These are phyloP conservation scores for Drosophila fuyamai DNA, from an alignment of 1,140 invertebrate genomes.

Conservation along the genomic window DNA sequence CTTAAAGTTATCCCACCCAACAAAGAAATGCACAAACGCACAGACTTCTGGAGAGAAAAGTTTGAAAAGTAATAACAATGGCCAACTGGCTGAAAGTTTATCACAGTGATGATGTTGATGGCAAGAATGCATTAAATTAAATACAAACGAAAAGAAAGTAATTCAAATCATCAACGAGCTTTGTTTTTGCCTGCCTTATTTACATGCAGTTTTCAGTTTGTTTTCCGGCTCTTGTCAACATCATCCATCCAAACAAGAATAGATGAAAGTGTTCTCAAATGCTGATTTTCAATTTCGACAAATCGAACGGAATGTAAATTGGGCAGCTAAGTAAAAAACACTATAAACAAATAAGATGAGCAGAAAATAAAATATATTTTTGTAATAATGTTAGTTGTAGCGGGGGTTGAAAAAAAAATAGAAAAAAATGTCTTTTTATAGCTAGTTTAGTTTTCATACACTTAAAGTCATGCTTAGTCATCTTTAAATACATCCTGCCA, in stretches of 20 bases:
- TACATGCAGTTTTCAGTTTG: slow-evolving; percentile 72
- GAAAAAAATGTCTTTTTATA: too few relatives aligned
- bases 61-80: slow-evolving; percentile 67
- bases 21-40: slow-evolving; percentile 19
- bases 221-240: slow-evolving; percentile 73
- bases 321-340: not conserved
- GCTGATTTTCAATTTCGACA: not conserved
- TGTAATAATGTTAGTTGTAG: too few relatives aligned
- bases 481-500: too few relatives aligned
- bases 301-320: slow-evolving; percentile 9
- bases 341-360: not conserved
- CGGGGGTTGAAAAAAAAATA: too few relatives aligned
- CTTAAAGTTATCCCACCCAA: slow-evolving; percentile 26
- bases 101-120: slow-evolving; percentile 48
- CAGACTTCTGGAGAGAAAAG: slow-evolving; percentile 17
- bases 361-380: too few relatives aligned
- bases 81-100: slow-evolving; percentile 57
- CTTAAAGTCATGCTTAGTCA: too few relatives aligned
- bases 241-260: slow-evolving; percentile 42
- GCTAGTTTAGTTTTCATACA: too few relatives aligned
- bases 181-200: slow-evolving; percentile 56
- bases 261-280: slow-evolving; percentile 21
- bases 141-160: slow-evolving; percentile 66
- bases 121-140: slow-evolving; percentile 75
- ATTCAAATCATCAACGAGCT: slow-evolving; percentile 36